Conservation (phyloP, 2,113 vertebrate species). For the Felis catus region DNA sequence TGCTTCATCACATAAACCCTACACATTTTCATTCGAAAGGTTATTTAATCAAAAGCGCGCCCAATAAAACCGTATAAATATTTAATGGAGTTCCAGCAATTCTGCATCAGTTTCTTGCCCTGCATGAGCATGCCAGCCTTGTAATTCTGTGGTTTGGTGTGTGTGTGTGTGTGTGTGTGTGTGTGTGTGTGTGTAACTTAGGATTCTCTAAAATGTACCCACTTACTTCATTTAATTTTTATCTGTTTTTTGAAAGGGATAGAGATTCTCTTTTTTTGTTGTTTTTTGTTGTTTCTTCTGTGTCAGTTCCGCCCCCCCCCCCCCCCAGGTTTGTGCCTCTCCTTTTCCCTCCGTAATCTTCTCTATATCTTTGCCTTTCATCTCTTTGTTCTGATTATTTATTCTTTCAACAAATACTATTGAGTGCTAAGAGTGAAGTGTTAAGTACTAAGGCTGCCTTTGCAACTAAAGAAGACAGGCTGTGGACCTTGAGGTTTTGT, state of each 20-base stretch:
- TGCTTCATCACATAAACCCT: conserved; percentile 59
- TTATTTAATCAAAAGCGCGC: conserved; percentile 66
- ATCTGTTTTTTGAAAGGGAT: not conserved
- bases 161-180: no score
- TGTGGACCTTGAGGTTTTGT: not conserved
- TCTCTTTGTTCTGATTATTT: not conserved
- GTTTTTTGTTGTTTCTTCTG: not conserved
- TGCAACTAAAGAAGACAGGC: not conserved
- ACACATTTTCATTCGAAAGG: conserved; percentile 59
- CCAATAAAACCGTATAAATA: conserved; percentile 47
- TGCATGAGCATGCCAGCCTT: not conserved
- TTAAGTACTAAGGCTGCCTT: not conserved
- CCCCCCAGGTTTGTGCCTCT: no score
- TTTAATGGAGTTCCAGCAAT: conserved; percentile 41
- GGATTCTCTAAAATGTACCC: not conserved
- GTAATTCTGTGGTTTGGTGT: not conserved
- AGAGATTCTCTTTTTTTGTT: not conserved
- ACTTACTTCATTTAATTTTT: conserved; percentile 20
- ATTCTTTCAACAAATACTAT: not conserved
- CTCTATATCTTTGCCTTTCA: not conserved
- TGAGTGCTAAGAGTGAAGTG: not conserved
- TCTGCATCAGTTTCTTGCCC: not conserved
- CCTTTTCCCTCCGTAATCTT: not conserved
- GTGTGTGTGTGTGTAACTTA: not conserved
- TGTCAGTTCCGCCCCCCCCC: not conserved